A percentile compares a stretch with the other conserved stretches of the same genome.
Evolutionary conservation across 1,140 invertebrate genomes (phyloP).

Genomic region (Subanguina moxae): DNA sequence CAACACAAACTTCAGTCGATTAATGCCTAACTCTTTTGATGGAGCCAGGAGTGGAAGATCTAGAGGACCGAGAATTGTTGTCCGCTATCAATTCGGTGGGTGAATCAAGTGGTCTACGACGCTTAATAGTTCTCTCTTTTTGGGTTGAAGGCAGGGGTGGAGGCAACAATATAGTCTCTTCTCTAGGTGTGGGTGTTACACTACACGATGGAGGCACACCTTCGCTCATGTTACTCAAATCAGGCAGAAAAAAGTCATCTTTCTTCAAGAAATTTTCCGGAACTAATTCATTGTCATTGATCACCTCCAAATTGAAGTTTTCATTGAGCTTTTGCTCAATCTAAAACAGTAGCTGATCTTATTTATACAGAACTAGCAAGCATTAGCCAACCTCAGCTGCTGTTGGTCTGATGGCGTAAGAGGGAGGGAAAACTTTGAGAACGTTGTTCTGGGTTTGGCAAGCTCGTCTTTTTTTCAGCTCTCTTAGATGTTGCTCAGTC

Average conservation of each 20-base stretch:
- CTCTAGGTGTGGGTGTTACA: neutral
- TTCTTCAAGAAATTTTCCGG: neutral
- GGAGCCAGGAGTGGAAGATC: neutral
- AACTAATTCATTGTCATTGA: neutral
- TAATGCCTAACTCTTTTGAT: neutral
- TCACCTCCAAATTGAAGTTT: neutral
- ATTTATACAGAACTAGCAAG: neutral
- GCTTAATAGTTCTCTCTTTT: neutral
- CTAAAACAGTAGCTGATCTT: neutral
- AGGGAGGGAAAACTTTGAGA: neutral
- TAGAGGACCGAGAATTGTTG: neutral
- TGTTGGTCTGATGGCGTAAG: constrained; percentile 1
- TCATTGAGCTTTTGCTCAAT: neutral
- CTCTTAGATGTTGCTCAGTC: neutral
- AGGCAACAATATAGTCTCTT: neutral
- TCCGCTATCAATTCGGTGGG: neutral
- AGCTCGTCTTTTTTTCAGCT: neutral
- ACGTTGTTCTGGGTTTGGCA: neutral
- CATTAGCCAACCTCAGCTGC: neutral
- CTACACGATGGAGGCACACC: neutral
- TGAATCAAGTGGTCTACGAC: neutral
- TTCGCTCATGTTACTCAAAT: neutral
- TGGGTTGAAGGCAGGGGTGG: neutral
- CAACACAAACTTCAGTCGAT: too few relatives aligned
- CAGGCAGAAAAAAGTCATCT: neutral